Evolutionary conservation across 37 sponge, comb jelly and placozoan genomes (phyloP).

Genomic region (Crambe crambe): DNA sequence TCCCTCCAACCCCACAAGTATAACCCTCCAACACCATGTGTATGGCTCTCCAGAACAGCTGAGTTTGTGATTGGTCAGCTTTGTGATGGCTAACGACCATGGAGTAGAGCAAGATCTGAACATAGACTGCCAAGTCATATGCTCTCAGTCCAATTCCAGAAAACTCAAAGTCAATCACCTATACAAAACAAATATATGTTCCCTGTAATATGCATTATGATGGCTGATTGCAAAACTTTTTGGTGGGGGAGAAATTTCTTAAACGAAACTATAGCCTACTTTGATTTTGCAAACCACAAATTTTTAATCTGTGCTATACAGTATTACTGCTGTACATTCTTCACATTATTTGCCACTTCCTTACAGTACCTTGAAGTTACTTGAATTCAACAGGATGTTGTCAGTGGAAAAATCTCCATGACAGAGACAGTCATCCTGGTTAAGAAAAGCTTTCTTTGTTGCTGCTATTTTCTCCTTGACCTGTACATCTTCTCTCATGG

Average conservation of each 20-base stretch:
- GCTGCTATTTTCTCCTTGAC: neutral
- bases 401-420: conserved; percentile 20
- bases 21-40: neutral
- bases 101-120: neutral
- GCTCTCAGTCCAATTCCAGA: conserved; percentile 31
- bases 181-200: neutral
- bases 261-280: too few species aligned
- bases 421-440: conserved; percentile 21
- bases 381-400: neutral
- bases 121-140: conserved; percentile 4
- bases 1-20: neutral
- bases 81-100: neutral
- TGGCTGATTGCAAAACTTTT: too few species aligned
- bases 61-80: too few species aligned
- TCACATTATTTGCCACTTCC: too few species aligned
- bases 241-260: too few species aligned
- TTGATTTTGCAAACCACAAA: too few species aligned
- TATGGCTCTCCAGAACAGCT: neutral
- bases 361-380: neutral
- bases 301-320: too few species aligned
- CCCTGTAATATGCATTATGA: neutral
- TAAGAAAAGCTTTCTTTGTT: neutral
- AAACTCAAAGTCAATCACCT: conserved; percentile 20
- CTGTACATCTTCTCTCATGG: neutral
- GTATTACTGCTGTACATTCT: too few species aligned